Evolutionary conservation across 2,888 invertebrate species (phyloP), one percentile per base, ranked within the genome.

Genomic region (Oxytorus armatus): DNA sequence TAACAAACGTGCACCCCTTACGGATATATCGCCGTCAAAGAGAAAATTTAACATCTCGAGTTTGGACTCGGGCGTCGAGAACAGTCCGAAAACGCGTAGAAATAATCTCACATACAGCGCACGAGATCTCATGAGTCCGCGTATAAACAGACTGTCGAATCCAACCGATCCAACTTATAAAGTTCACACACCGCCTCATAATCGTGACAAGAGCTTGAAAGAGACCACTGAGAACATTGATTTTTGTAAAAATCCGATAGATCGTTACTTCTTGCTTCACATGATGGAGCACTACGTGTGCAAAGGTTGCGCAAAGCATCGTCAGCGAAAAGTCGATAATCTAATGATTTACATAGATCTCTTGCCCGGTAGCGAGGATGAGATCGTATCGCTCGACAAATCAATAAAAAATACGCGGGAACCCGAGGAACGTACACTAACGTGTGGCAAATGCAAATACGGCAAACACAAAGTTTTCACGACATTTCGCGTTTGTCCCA

Each of bases 331-430:
- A 18, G 86, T 88, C 29, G 89, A 89, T 36, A 89, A 90, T 83
- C 82, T 90, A 33, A 89, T 89, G 88, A 77, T 90, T 0, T 90
- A 88, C 44, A 83, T 88, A 29, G 89, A 89, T 78, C 77, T 90
- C 3, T 85, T 88, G 5, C 61, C 84, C 1, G 84, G 76, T 5
- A 77, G 18, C 21, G 81, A 83, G 5, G 70, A 82, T 23, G 75
- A 77, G 3, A 80, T 83, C 7, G 82, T 85, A 0, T 63, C 70
- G 0, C 77, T 84, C 53, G 80, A 87, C 61, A 85, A 87, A 14
- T 85, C 87, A 4, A 86, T 90, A 7, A 80, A 85, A 14, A 87
- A 86, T 21, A 87, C 84, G 0, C 85, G 88, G 21, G 86, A 84
- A 36, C 79, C 83, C 5, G 90, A 90, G 53, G 88, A 89, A 3